Evolutionary conservation across 2,888 invertebrate species (phyloP), one percentile per base, ranked within the genome.

Genomic region (Hypomecis punctinalis): DNA sequence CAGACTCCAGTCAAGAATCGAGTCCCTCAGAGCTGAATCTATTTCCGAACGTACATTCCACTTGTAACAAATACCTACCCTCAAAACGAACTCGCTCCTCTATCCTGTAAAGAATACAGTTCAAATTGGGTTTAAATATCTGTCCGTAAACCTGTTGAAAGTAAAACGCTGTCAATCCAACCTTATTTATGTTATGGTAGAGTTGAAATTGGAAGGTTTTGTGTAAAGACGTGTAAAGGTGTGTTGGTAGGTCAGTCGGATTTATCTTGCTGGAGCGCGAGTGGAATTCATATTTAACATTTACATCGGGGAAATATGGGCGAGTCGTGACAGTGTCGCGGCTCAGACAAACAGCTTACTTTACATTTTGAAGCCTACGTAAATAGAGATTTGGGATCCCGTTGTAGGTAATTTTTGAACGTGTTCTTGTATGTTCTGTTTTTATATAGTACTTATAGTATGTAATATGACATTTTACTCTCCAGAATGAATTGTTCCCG

Each of bases 11-110:
- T 51, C 59, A 11, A 58, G 49, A 54, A 36, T 55, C 36, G 6
- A 40, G 56, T 67, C 52, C 42, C 57, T 40, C 56, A 56, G 70
- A 66, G 70, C 68, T 57, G 61, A 69, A 75, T 71, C 73, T 74
- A 77, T 76, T 75, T 73, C 69, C 66, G 69, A 70, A 64, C 70
- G 64, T 55, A 70, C 67, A 70, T 66, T 65, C 63, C 61, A 60
- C 56, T 61, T 67, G 64, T 67, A 60, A 62, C 52, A 63, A 67
- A 66, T 57, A 64, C 59, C 43, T 40, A 60, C 56, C 45, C 45
- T 47, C 45, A 51, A 40, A 56, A 13, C 48, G 9, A 46, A 40
- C 35, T 48, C 23, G 59, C 61, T 52, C 23, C 8, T 63, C 52
- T 67, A 60, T 46, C 11, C 3, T 8, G 7, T 7, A 10, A 35